phyloP scores from a whole-genome alignment of 1,140 invertebrate species.

The Drosophila leontia region DNA sequence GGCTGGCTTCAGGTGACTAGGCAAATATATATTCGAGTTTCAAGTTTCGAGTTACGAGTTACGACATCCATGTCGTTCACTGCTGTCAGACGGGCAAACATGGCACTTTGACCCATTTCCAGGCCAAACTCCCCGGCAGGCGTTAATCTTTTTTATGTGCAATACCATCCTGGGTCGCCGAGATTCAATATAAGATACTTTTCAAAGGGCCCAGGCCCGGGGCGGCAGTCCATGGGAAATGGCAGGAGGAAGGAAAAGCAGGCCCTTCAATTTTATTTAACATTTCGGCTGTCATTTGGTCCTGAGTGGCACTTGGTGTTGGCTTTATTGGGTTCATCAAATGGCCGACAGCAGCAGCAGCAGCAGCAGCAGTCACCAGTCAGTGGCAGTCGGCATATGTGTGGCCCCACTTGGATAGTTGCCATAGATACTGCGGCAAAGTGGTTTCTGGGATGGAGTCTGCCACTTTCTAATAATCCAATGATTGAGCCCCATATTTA shows the following conservation, averaged over 20 bases:
- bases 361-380: conserved; percentile 6
- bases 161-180: conserved; percentile 51
- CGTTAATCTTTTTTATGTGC: conserved; percentile 73
- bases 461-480: conserved; percentile 35
- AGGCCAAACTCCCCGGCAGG: conserved; percentile 34
- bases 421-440: conserved; percentile 47
- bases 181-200: conserved; percentile 80
- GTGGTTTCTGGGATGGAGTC: conserved; percentile 19
- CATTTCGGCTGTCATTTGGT: conserved; percentile 66
- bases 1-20: conserved; percentile 18
- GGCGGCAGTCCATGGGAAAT: conserved; percentile 17
- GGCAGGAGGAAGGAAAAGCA: conserved; percentile 4
- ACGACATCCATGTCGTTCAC: conserved; percentile 52
- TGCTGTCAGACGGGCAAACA: conserved; percentile 49
- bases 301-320: conserved; percentile 71
- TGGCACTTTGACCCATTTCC: conserved; percentile 65
- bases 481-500: conserved; percentile 31
- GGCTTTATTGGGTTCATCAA: conserved; percentile 78
- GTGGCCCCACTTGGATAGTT: conserved; percentile 56
- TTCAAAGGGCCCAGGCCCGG: conserved; percentile 21
- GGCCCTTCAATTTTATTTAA: conserved; percentile 77
- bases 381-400: conserved; percentile 63
- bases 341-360: conserved; percentile 51
- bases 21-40: conserved; percentile 16
- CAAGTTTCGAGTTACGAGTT: conserved; percentile 1